These are phyloP conservation scores for Crossocerus cetratus DNA, from an alignment of 2,888 invertebrate species.

Conservation along the genomic window DNA sequence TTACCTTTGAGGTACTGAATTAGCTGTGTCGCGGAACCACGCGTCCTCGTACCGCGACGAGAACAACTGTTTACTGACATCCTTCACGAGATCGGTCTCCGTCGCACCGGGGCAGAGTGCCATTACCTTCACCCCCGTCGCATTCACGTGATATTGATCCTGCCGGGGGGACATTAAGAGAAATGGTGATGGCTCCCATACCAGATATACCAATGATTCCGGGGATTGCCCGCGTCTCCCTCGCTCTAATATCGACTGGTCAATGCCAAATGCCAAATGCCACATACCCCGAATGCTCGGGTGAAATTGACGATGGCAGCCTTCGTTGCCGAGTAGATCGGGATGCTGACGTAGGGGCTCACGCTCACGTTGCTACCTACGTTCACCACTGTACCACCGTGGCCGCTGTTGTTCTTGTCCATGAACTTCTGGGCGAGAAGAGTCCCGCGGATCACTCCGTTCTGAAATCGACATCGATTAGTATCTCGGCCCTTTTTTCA, in stretches of 20 bases:
- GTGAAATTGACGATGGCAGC: conserved; percentile 87
- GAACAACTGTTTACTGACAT: conserved; percentile 84
- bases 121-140: conserved; percentile 85
- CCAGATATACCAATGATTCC: neutral
- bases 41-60: conserved; percentile 86
- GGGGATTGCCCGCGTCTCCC: neutral
- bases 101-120: conserved; percentile 85
- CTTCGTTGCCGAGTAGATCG: conserved; percentile 88
- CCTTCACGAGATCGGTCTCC: conserved; percentile 81
- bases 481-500: neutral
- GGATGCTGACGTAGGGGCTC: conserved; percentile 84
- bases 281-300: conserved; percentile 83
- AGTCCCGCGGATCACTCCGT: conserved; percentile 87
- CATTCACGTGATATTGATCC: conserved; percentile 86
- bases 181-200: neutral
- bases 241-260: neutral
- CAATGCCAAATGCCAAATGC: neutral
- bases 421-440: conserved; percentile 86
- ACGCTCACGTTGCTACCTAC: conserved; percentile 86
- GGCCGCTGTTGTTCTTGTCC: conserved; percentile 86
- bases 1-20: conserved; percentile 82
- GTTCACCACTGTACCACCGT: conserved; percentile 87
- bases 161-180: conserved; percentile 60
- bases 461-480: conserved; percentile 77
- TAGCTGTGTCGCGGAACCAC: conserved; percentile 84